Conservation (phyloP, 1,140 invertebrate genomes). For the Saccostrea cuccullata region DNA sequence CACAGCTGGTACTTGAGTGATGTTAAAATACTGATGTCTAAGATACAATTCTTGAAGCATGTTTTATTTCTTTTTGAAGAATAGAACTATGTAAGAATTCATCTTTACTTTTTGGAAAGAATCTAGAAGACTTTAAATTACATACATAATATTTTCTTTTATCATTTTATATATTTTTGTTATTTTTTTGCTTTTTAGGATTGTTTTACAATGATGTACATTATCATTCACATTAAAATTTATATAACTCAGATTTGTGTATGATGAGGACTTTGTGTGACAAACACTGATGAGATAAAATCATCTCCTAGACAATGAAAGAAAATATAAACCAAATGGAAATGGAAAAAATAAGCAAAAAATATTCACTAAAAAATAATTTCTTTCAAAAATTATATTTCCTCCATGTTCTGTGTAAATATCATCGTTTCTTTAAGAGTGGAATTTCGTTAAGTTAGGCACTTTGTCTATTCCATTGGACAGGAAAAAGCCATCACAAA, state of each 20-base stretch:
- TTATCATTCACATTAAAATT: constrained; percentile 16
- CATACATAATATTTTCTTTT: background rate
- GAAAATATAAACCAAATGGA: background rate
- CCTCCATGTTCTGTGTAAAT: background rate
- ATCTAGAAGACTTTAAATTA: background rate
- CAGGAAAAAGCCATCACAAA: background rate
- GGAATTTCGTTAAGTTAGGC: background rate
- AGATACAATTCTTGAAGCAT: background rate
- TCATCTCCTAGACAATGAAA: no score
- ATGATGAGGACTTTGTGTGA: background rate
- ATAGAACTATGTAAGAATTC: background rate
- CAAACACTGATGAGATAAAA: no score
- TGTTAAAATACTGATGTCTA: background rate
- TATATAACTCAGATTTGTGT: background rate
- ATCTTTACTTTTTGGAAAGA: background rate
- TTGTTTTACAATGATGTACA: background rate
- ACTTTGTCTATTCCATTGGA: background rate
- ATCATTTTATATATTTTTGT: constrained; percentile 27
- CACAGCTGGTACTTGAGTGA: background rate
- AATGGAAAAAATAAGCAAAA: no score
- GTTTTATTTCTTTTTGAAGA: background rate
- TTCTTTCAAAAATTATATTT: background rate
- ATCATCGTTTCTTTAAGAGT: background rate
- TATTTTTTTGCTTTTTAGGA: constrained; percentile 17
- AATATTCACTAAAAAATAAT: background rate